Evolutionary conservation across 2,888 invertebrate species (phyloP).

Genomic region (Pimpla rufipes): DNA sequence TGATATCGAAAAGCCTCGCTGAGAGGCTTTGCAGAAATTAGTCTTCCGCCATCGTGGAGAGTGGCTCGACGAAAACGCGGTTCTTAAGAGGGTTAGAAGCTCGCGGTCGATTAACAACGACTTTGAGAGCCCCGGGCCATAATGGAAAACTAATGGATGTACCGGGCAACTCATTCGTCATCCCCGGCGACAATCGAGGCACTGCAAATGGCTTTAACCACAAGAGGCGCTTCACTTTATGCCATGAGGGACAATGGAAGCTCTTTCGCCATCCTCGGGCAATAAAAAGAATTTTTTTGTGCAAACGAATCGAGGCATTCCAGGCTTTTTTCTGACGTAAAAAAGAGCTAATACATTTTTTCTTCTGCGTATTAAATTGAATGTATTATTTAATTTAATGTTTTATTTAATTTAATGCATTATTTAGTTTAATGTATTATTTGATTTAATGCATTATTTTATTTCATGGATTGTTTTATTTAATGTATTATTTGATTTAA

Average conservation of each 20-base stretch:
- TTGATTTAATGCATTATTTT: not conserved
- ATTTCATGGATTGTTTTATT: not conserved
- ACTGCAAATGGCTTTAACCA: not conserved
- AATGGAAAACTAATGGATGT: slow-evolving; percentile 25
- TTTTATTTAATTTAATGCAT: not conserved
- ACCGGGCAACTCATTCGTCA: slow-evolving; percentile 11
- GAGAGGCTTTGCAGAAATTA: not conserved
- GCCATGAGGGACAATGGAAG: not conserved
- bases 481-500: not conserved
- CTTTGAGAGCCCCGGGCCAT: not conserved
- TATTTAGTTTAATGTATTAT: not conserved
- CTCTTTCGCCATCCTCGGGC: not conserved
- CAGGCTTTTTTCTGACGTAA: not conserved
- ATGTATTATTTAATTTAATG: not conserved
- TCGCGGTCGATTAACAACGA: slow-evolving; percentile 10
- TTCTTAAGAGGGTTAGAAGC: not conserved
- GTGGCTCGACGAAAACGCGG: slow-evolving; percentile 3
- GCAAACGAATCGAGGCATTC: not conserved
- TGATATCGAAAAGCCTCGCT: not conserved
- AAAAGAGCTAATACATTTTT: not conserved
- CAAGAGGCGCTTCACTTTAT: not conserved
- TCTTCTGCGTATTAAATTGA: no score
- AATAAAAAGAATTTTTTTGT: not conserved
- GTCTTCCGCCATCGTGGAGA: not conserved
- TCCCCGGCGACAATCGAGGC: not conserved